phyloP scores from a whole-genome alignment of 1,140 invertebrate genomes.

The Diorhabda sublineata region DNA sequence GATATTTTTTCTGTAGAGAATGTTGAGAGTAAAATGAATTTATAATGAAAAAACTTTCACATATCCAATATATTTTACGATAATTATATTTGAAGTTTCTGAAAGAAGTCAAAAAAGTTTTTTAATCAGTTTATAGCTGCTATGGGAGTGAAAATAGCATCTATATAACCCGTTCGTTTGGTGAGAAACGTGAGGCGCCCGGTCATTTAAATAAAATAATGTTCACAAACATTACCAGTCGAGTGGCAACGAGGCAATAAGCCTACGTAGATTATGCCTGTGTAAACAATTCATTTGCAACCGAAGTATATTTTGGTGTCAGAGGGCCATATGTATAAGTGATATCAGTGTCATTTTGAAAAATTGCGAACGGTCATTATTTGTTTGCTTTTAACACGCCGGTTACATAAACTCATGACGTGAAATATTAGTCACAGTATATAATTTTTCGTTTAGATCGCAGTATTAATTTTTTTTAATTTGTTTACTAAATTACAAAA shows the following conservation, averaged over 20 bases:
- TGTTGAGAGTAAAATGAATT: too few relatives aligned
- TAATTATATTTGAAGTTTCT: too few relatives aligned
- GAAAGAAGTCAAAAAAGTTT: too few relatives aligned
- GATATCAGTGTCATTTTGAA: constrained; percentile 32
- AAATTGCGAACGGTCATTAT: constrained; percentile 23
- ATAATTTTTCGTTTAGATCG: not conserved
- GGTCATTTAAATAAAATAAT: constrained; percentile 30
- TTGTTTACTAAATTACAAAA: not conserved
- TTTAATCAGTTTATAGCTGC: too few relatives aligned
- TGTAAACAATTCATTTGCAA: constrained; percentile 34
- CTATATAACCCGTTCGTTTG: too few relatives aligned
- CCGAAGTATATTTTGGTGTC: constrained; percentile 31
- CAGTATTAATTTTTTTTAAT: not conserved
- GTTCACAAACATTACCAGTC: constrained; percentile 13
- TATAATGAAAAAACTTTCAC: too few relatives aligned
- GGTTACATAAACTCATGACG: constrained; percentile 15
- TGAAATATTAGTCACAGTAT: constrained; percentile 15
- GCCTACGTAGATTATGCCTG: constrained; percentile 26
- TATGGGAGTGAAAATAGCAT: too few relatives aligned
- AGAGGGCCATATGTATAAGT: constrained; percentile 20
- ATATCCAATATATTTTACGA: too few relatives aligned
- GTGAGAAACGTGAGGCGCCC: not conserved
- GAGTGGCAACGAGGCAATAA: constrained; percentile 13
- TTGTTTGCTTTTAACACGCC: constrained; percentile 16
- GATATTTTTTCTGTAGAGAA: too few relatives aligned